Base-by-base conservation (phyloP, 2,888 invertebrate species). In the Epinotia nisella region DNA sequence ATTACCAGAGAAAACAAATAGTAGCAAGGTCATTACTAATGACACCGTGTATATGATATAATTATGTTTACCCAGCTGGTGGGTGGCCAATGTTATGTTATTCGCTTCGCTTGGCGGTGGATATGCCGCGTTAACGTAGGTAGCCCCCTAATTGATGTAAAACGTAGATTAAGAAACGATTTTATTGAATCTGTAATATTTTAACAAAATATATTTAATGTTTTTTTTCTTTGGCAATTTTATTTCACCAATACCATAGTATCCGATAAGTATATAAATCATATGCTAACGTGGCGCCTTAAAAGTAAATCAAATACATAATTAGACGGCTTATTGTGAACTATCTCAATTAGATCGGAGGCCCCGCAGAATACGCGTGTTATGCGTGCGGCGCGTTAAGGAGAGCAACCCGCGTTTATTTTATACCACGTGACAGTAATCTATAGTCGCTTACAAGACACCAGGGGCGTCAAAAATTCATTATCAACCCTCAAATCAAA, bases 181-280 rank as follows among this genome's bases (percentile, higher is more conserved):
- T 90, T 91, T 91, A 92, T 92, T 90, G 91, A 92, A 91, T 92
- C 91, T 90, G 90, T 92, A 92, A 91, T 91, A 91, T 91, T 91
- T 90, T 91, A 93, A 92, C 91, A 91, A 92, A 93, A 72, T 92
- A 93, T 92, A 92, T 92, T 91, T 91, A 90, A 91, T 91, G 90
- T 91, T 92, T 92, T 90, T 29, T 87, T 87, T 81, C 79, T 74
- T 70, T 1, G n/a, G n/a, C 62, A 66, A 77, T 82, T 81, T 82
- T 75, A 75, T 75, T 75, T 65, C 39, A 17, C 21, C 61, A 9
- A 9, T 35, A 11, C 17, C n/a, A n/a, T n/a, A n/a, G 5, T 15
- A 15, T 10, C n/a, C 51, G 4, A 11, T n/a, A 35, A 35, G 1
- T 7, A 35, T 9, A 9, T 24, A 24, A 24, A 24, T 24, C 9